Evolutionary conservation across 2,797 vertebrate species (phyloP), one percentile per base, ranked within the genome.

Genomic region (Sitta carolinensis): DNA sequence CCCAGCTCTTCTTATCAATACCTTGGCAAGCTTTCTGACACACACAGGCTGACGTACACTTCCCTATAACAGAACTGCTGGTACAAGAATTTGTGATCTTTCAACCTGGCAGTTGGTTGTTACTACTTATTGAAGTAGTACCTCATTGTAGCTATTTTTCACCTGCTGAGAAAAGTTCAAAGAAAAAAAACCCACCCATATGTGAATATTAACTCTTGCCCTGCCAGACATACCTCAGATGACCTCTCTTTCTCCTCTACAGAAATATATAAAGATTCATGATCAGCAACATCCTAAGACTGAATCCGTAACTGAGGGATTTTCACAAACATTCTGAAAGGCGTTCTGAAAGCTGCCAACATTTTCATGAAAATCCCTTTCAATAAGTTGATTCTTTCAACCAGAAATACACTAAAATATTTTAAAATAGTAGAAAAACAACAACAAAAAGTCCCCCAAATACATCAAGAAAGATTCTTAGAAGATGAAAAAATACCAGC

Each of bases 111-210:
- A 94, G 93, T 92, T 80, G 87, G 89, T 88, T 96, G 92, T 93
- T 95, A 82, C 90, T 86, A 79, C 83, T 97, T 95, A 95, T 51
- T 81, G 88, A 96, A 97, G 94, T n/a, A 89, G 95, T 81, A 96
- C 93, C 94, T 90, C 88, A 97, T 92, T 96, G 95, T 77, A 96
- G 96, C 84, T 93, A 92, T 94, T 97, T 97, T 97, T 94, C 84
- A 96, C 94, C 95, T 93, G 77, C 95, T 95, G 96, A 95, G 96
- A 90, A 96, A 95, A 95, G 70, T 91, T 93, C 79, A 45, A 90
- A 92, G 89, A 21, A 89, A 88, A 89, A 85, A 92, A 95, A 93
- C 70, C 7, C 50, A 84, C 55, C 57, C 42, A 22, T 48, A 16
- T 47, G 38, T n/a, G 51, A 87, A 87, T 81, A 84, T 95, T 95